Evolutionary conservation across 1,140 invertebrate genomes (phyloP).

Genomic region (Heliconius hewitsoni): DNA sequence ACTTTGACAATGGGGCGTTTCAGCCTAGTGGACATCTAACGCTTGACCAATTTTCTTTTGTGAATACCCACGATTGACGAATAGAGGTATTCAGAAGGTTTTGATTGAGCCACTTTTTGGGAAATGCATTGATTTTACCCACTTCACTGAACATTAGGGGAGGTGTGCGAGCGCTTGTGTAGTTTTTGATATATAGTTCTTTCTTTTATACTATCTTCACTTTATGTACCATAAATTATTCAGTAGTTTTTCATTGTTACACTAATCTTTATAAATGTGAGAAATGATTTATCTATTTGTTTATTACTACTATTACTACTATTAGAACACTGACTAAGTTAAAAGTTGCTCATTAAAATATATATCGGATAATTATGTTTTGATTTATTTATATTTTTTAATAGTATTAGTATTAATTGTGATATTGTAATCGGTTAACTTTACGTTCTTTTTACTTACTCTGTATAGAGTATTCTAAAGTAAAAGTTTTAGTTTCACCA

Average conservation of each 20-base stretch:
- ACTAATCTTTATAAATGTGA: not conserved
- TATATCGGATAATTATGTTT: too few relatives aligned
- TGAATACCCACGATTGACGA: conserved; percentile 69
- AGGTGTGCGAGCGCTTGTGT: conserved; percentile 18
- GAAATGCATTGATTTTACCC: conserved; percentile 68
- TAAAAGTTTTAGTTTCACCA: too few relatives aligned
- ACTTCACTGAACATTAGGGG: conserved; percentile 57
- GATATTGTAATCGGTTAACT: too few relatives aligned
- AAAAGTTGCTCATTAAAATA: too few relatives aligned
- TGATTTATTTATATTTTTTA: too few relatives aligned
- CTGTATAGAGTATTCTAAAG: too few relatives aligned
- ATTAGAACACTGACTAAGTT: not conserved
- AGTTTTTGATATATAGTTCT: conserved; percentile 17
- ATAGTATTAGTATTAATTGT: too few relatives aligned
- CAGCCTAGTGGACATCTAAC: conserved; percentile 74
- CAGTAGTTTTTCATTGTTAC: not conserved
- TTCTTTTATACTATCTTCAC: conserved; percentile 17
- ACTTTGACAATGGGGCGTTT: conserved; percentile 62
- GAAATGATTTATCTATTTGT: not conserved
- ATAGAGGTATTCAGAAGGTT: conserved; percentile 58
- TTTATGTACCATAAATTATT: not conserved
- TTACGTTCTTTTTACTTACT: too few relatives aligned
- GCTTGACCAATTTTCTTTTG: conserved; percentile 80
- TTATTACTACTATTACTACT: too few relatives aligned
- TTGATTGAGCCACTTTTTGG: conserved; percentile 66